phyloP scores from a whole-genome alignment of 2,797 vertebrate genomes.

The Pangasius macronema region DNA sequence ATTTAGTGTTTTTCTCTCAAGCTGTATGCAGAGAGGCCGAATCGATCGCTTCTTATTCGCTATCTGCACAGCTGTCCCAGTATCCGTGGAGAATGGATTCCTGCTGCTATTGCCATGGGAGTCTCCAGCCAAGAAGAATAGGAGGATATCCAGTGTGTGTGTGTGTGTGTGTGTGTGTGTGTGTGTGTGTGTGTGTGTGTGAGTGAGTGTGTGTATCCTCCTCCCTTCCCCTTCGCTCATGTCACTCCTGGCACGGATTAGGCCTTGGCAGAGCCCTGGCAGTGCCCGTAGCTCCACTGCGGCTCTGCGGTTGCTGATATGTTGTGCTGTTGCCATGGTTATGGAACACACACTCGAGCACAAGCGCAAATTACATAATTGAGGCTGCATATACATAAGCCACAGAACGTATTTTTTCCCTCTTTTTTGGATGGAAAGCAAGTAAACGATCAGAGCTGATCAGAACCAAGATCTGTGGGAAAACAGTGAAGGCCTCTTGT shows the following conservation, averaged over 20 bases:
- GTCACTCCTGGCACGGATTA: conserved; percentile 81
- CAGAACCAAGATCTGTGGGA: conserved; percentile 47
- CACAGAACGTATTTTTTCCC: conserved; percentile 64
- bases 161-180: conserved; percentile 54
- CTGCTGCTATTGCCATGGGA: conserved; percentile 76
- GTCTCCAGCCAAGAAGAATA: conserved; percentile 79
- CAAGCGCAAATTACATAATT: conserved; percentile 80
- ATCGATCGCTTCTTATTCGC: conserved; percentile 72
- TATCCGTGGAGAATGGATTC: conserved; percentile 82
- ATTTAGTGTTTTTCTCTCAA: conserved; percentile 73
- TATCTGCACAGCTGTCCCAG: conserved; percentile 80
- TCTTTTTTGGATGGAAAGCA: conserved; percentile 32
- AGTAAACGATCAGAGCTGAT: conserved; percentile 48
- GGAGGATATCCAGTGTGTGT: conserved; percentile 80
- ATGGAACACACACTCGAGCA: conserved; percentile 67
- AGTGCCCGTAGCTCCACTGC: conserved; percentile 68
- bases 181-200: conserved; percentile 27
- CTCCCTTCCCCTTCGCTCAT: conserved; percentile 73
- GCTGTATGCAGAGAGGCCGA: conserved; percentile 70
- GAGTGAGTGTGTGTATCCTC: conserved; percentile 54
- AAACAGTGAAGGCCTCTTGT: conserved; percentile 39
- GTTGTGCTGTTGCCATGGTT: conserved; percentile 79
- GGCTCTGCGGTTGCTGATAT: conserved; percentile 76
- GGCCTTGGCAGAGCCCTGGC: conserved; percentile 74
- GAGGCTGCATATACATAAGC: conserved; percentile 72